A percentile compares a stretch with the other conserved stretches of the same genome.
phyloP scores from a whole-genome alignment of 2,113 vertebrate species.

The Nothoprocta perdicaria region DNA sequence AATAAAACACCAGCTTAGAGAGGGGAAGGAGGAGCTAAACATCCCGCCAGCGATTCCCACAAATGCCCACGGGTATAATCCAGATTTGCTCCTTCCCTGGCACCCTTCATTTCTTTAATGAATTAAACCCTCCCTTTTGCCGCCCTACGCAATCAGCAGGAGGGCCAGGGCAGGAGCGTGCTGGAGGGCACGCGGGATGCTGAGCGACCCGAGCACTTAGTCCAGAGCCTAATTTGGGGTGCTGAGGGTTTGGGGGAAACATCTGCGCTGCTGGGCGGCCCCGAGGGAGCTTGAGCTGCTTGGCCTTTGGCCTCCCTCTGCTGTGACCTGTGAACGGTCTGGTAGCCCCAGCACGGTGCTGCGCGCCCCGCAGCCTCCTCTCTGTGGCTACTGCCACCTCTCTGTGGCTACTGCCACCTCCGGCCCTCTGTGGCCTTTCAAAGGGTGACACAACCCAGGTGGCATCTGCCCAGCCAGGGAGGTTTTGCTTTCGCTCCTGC shows the following conservation, averaged over 20 bases:
- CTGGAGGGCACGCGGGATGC: not conserved
- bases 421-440: not conserved
- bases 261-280: not conserved
- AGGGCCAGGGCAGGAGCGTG: not conserved
- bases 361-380: too few relatives aligned
- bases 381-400: not conserved
- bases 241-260: not conserved
- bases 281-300: not conserved
- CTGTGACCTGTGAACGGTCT: too few relatives aligned
- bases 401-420: not conserved
- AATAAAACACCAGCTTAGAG: not conserved
- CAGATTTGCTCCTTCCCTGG: slow-evolving; percentile 46
- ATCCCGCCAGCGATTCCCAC: slow-evolving; percentile 9
- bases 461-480: not conserved
- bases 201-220: too few relatives aligned
- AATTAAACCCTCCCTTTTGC: slow-evolving; percentile 31
- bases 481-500: not conserved
- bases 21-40: not conserved
- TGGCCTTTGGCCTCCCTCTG: not conserved
- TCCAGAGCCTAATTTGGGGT: not conserved
- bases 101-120: not conserved
- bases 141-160: slow-evolving; percentile 5
- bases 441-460: not conserved
- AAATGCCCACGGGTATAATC: slow-evolving; percentile 69
- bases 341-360: not conserved